Conservation (phyloP, 2,113 vertebrate genomes). For the Siniperca chuatsi region DNA sequence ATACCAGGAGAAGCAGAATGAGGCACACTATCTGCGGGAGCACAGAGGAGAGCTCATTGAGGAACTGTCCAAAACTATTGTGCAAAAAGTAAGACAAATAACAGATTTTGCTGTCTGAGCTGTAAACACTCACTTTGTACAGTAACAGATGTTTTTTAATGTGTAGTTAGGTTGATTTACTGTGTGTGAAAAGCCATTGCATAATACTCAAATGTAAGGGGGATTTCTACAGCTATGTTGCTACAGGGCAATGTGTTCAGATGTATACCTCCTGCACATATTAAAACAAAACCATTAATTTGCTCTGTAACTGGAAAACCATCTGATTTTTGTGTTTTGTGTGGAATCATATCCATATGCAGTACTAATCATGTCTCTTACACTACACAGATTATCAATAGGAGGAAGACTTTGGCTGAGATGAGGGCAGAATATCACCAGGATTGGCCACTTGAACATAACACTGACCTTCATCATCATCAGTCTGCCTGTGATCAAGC, state of each 20-base stretch:
- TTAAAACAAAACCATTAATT: background rate
- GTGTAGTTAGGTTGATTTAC: background rate
- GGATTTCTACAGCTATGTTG: background rate
- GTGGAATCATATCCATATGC: background rate
- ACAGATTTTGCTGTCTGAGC: background rate
- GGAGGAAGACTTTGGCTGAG: slow-evolving; percentile 87
- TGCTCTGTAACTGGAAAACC: background rate
- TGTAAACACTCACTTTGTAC: background rate
- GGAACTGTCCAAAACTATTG: slow-evolving; percentile 92
- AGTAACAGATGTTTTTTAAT: background rate
- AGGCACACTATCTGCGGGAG: slow-evolving; percentile 91
- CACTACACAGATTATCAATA: slow-evolving; percentile 89
- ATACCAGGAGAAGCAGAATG: slow-evolving; percentile 91
- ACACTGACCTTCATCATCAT: slow-evolving; percentile 58
- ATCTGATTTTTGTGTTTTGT: background rate
- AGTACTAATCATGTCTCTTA: slow-evolving; percentile 25
- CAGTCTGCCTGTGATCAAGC: slow-evolving; percentile 36
- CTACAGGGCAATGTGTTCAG: background rate
- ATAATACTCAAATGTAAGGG: background rate
- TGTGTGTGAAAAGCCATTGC: background rate
- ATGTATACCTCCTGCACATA: background rate
- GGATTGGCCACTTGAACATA: slow-evolving; percentile 77
- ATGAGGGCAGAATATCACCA: slow-evolving; percentile 78
- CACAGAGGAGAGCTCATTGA: slow-evolving; percentile 93
- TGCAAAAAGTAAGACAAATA: slow-evolving; percentile 89